Evolutionary conservation across 2,797 vertebrate genomes (phyloP), one percentile per base, ranked within the genome.

Genomic region (Enteromius mattozi): DNA sequence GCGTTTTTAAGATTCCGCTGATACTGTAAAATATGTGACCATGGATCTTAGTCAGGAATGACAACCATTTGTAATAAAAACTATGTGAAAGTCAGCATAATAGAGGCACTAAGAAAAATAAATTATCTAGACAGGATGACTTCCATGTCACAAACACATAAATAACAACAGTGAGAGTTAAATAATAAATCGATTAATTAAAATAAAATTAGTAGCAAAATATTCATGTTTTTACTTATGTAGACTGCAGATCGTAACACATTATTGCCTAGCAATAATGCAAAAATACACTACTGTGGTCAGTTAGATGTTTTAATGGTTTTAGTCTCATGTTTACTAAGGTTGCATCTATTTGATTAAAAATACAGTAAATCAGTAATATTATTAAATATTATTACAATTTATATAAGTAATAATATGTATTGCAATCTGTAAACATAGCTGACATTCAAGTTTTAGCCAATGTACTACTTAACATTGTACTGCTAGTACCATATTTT

Each of bases 31-130:
- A 75, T 65, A 63, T 17, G 21, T 1, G 14, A 37, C 42, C 35
- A 75, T 75, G 70, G 35, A 66, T 75, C n/a, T 54, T 82, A 42
- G 2, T 78, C 59, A 33, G 40, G 59, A 47, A 45, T 78, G 45
- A 82, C 42, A 82, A 47, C n/a, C 70, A 65, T 82, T 82, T 82
- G 42, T 82, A 51, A 75, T 65, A 74, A 75, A 49, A 75, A 37
- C 14, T 30, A 24, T 40, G 14, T 75, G 21, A 33, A 51, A 49
- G 8, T 74, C 70, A 75, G 5, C 5, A 49, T 37, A 17, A 27
- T 35, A 56, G 54, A 49, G 70, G 42, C 42, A 63, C 59, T 27
- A 51, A 63, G 76, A 65, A 65, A 82, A 74, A 63, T 14, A 4
- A 10, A 21, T 59, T 21, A 81, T 59, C 12, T 45, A 61, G 19